Percentiles rank a stretch among this genome's conserved stretches.
These are phyloP conservation scores for Apis dorsata DNA, from an alignment of 1,140 invertebrate genomes.

Conservation along the genomic window DNA sequence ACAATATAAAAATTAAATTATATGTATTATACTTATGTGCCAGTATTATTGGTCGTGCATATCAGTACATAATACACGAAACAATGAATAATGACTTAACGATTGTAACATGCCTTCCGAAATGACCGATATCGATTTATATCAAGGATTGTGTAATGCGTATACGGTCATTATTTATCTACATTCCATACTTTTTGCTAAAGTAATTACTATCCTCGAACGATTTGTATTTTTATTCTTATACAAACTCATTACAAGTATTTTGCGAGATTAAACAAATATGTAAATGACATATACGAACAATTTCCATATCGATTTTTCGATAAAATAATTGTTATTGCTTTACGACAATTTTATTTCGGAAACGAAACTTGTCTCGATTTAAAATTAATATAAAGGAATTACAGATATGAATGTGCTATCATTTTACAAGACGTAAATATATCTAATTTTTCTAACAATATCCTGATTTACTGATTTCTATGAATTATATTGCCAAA, in stretches of 20 bases:
- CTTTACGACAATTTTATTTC: constrained; percentile 9
- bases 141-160: not conserved
- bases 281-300: not conserved
- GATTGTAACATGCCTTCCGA: constrained; percentile 12
- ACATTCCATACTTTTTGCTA: constrained; percentile 34
- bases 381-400: not conserved
- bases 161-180: not conserved
- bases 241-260: constrained; percentile 14
- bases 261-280: not conserved
- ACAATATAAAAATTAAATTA: not conserved
- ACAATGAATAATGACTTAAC: not conserved
- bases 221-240: constrained; percentile 38
- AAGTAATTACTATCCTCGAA: constrained; percentile 3
- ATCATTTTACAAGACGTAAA: not conserved
- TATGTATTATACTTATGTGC: not conserved
- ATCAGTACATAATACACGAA: not conserved
- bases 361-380: not conserved
- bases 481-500: not conserved
- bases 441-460: constrained; percentile 18
- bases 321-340: constrained; percentile 10
- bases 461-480: not conserved
- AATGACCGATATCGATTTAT: constrained; percentile 7
- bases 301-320: not conserved
- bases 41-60: not conserved
- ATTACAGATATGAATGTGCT: not conserved